Conservation (phyloP, 2,888 invertebrate species). For the Acrobasis repandana region DNA sequence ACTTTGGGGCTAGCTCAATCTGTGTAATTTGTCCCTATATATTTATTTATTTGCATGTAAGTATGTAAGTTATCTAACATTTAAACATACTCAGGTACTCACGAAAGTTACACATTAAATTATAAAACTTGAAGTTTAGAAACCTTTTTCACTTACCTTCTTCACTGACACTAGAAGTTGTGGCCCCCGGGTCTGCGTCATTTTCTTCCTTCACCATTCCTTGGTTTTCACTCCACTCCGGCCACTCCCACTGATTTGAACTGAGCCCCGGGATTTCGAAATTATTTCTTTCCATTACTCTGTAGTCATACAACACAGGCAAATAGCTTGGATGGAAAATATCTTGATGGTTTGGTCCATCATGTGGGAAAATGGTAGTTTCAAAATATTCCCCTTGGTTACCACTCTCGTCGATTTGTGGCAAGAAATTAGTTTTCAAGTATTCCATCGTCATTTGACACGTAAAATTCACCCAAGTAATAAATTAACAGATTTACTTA, state of each 20-base stretch:
- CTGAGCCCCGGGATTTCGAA: conserved; percentile 29
- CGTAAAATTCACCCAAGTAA: not conserved
- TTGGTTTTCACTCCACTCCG: conserved; percentile 47
- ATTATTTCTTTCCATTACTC: conserved; percentile 40
- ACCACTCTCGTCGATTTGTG: conserved; percentile 39
- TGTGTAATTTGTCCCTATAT: too few species aligned
- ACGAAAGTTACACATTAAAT: not conserved
- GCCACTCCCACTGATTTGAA: conserved; percentile 43
- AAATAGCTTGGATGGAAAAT: conserved; percentile 46
- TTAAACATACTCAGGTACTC: not conserved
- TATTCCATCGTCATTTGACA: conserved; percentile 58
- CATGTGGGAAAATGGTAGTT: conserved; percentile 34
- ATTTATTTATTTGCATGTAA: too few species aligned
- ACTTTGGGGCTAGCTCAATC: too few species aligned
- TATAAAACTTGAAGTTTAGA: not conserved
- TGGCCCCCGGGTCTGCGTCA: conserved; percentile 38
- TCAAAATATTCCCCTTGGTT: conserved; percentile 37
- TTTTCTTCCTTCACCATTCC: conserved; percentile 57
- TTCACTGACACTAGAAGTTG: conserved; percentile 45
- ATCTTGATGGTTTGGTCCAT: conserved; percentile 36
- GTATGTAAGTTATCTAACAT: too few species aligned
- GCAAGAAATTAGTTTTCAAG: conserved; percentile 47
- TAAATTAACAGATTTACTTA: too few species aligned
- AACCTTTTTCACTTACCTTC: conserved; percentile 48
- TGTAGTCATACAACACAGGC: conserved; percentile 59